Evolutionary conservation across 1,140 invertebrate genomes (phyloP).

Genomic region (Orussus abietinus): DNA sequence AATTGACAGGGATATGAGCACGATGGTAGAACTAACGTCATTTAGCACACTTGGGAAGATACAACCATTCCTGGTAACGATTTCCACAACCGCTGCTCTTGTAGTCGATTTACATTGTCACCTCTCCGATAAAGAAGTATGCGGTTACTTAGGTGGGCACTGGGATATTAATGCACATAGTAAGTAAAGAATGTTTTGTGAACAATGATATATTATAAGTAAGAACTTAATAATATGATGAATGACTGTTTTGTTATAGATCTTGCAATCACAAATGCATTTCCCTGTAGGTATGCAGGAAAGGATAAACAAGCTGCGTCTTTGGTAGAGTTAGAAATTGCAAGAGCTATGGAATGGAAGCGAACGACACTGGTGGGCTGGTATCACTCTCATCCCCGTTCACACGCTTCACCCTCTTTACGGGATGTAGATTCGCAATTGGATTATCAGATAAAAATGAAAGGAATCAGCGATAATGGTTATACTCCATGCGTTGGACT

Average conservation of each 20-base stretch:
- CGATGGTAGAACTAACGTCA: conserved; percentile 81
- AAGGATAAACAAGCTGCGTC: conserved; percentile 70
- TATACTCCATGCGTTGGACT: conserved; percentile 91
- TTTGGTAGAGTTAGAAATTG: conserved; percentile 76
- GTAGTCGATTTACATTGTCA: conserved; percentile 93
- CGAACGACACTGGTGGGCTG: conserved; percentile 84
- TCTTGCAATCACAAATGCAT: conserved; percentile 81
- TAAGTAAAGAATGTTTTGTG: conserved; percentile 54
- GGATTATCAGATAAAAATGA: conserved; percentile 93
- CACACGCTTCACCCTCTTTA: conserved; percentile 82
- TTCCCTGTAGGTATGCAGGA: conserved; percentile 81
- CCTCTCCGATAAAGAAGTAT: conserved; percentile 85
- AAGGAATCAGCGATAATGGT: conserved; percentile 80
- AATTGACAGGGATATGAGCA: conserved; percentile 75
- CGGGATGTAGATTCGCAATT: conserved; percentile 88
- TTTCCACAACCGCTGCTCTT: conserved; percentile 82
- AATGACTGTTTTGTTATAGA: conserved; percentile 57
- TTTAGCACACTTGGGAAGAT: conserved; percentile 85
- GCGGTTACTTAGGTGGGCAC: conserved; percentile 88
- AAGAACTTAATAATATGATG: conserved; percentile 3
- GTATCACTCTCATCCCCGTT: conserved; percentile 95
- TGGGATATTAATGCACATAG: conserved; percentile 94
- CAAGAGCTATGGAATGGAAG: conserved; percentile 74
- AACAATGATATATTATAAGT: not conserved
- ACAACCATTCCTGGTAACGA: conserved; percentile 86